Evolutionary conservation across 53 echinoderm and acorn worm genomes (phyloP).

Genomic region (Mesocentrotus franciscanus): DNA sequence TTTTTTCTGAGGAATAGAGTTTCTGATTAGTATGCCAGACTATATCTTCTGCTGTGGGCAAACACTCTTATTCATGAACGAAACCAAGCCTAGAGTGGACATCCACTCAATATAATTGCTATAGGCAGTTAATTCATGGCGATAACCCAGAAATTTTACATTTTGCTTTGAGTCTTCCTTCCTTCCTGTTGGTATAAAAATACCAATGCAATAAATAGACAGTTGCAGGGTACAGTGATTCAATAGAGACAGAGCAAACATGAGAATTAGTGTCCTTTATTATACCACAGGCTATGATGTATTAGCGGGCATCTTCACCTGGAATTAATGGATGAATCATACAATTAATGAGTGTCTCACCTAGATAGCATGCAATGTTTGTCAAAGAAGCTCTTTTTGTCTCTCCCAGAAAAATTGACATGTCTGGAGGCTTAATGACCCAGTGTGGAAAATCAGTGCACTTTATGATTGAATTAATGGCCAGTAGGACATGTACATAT

Average conservation of each 20-base stretch:
- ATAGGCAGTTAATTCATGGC: too few relatives aligned
- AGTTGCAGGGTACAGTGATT: neutral
- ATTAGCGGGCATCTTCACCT: conserved; percentile 7
- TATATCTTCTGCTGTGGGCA: too few relatives aligned
- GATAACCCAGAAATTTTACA: neutral
- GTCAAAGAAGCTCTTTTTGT: neutral
- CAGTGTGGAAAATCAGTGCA: conserved; percentile 3
- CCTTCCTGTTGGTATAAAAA: neutral
- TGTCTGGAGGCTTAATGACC: conserved; percentile 8
- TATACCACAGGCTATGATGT: neutral
- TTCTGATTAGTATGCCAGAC: too few relatives aligned
- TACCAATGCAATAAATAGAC: neutral
- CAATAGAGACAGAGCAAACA: conserved; percentile 5
- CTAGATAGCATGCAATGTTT: neutral
- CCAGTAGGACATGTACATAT: neutral
- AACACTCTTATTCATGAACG: too few relatives aligned
- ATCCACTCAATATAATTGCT: too few relatives aligned
- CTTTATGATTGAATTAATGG: neutral
- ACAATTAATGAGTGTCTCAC: conserved; percentile 9
- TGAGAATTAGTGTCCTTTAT: neutral
- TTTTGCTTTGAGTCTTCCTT: neutral
- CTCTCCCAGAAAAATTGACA: neutral
- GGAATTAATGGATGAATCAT: conserved; percentile 46
- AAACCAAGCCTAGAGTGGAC: too few relatives aligned
- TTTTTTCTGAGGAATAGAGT: too few relatives aligned